phyloP scores from a whole-genome alignment of 1,140 invertebrate species.

The Dufourea novaeangliae region DNA sequence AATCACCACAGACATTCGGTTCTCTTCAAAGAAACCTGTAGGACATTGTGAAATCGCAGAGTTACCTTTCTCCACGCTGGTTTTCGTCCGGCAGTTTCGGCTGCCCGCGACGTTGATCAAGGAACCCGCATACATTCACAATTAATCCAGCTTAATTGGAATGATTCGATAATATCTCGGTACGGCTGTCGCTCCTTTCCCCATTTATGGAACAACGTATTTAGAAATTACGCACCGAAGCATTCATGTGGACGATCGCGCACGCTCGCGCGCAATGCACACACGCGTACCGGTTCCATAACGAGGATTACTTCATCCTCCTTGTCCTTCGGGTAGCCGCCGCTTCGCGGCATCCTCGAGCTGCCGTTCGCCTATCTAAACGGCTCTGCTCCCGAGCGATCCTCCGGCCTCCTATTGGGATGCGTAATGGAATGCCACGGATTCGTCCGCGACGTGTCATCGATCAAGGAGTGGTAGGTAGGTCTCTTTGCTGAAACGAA shows the following conservation, averaged over 20 bases:
- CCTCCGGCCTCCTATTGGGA: not conserved
- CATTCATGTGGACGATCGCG: conserved; percentile 53
- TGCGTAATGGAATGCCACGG: conserved; percentile 7
- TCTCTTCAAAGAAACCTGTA: too few species aligned
- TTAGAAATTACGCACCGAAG: conserved; percentile 62
- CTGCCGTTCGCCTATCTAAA: not conserved
- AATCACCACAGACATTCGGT: too few species aligned
- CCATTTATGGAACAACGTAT: conserved; percentile 56
- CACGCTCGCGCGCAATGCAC: conserved; percentile 39
- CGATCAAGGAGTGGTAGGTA: not conserved
- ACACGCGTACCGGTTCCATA: conserved; percentile 65
- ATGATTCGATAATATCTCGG: conserved; percentile 34
- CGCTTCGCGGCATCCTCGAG: conserved; percentile 17
- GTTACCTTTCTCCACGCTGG: too few species aligned
- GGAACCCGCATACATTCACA: not conserved
- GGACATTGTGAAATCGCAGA: too few species aligned
- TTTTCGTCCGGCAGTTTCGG: not conserved
- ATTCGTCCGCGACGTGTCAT: not conserved
- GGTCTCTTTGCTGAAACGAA: not conserved
- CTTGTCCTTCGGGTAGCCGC: conserved; percentile 62
- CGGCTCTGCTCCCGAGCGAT: too few species aligned
- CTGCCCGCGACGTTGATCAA: conserved; percentile 3
- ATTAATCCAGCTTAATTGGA: conserved; percentile 43
- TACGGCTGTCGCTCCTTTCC: conserved; percentile 37
- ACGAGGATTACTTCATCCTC: conserved; percentile 69